Base-by-base conservation (phyloP, 2,888 invertebrate genomes). In the Trilocha varians region DNA sequence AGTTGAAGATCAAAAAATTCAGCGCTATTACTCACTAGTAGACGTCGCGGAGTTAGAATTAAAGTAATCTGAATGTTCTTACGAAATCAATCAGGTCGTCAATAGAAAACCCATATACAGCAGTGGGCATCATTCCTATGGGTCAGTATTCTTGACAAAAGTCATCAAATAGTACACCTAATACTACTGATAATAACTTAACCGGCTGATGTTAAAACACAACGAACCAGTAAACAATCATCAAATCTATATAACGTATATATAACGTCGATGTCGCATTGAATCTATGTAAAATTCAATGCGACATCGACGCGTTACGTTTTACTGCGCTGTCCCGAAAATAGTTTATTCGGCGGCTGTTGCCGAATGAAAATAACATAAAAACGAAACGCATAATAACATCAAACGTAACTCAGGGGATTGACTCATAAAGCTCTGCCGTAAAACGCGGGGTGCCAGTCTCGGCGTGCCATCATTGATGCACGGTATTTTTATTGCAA, bases 341-440 rank as follows among this genome's bases (percentile, higher is more conserved):
- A 78, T 77, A 77, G 77, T 78, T 75, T 70, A 72, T 74, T 65
- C 66, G 71, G 76, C 75, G 76, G 71, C 75, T 65, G 59, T 59
- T 62, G 55, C 58, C 67, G 62, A 71, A 75, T 69, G 70, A 69
- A 68, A 62, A 68, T 68, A 57, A 65, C 75, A 67, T 78, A 73
- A 74, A 69, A 77, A 78, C 66, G 75, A 63, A 75, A 76, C 75
- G 72, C 72, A 71, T 76, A 70, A 75, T 73, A 73, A 75, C 75
- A 73, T 65, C 63, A 65, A 65, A 64, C 72, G 70, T 68, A 70
- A 68, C 70, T 70, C 73, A 66, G 59, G 64, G 67, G 70, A 78
- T 78, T 75, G 78, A 76, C 70, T 73, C 78, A 68, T 78, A 78
- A 77, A 75, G 67, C 65, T 66, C 70, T 70, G 64, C 67, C 68